Conservation (phyloP, 2,888 invertebrate genomes). For the Syritta pipiens region DNA sequence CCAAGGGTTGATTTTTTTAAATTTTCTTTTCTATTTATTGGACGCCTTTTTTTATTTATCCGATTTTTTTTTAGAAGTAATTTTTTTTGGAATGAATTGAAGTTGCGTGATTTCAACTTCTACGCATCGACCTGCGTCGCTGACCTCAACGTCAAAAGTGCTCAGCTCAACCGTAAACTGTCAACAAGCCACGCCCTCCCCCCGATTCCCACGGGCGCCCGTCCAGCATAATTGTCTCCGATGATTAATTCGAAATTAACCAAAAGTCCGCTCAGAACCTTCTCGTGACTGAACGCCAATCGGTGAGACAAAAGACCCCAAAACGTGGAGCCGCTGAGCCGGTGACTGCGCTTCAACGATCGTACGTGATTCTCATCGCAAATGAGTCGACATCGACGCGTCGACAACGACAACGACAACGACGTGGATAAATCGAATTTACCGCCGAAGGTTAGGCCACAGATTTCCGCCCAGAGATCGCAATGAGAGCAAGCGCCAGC, state of each 20-base stretch:
- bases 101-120: no score
- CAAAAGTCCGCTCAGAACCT: slow-evolving; percentile 33
- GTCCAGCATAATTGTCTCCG: slow-evolving; percentile 39
- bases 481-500: slow-evolving; percentile 32
- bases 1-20: no score
- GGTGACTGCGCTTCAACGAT: no score
- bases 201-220: neutral
- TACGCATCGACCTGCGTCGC: neutral
- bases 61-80: no score
- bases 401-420: slow-evolving; percentile 19
- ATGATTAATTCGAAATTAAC: slow-evolving; percentile 56
- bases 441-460: slow-evolving; percentile 60
- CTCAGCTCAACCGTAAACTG: neutral
- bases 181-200: neutral
- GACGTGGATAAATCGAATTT: slow-evolving; percentile 59
- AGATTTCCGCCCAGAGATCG: slow-evolving; percentile 67
- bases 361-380: slow-evolving; percentile 58
- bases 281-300: slow-evolving; percentile 52
- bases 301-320: neutral
- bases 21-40: no score
- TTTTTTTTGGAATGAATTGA: no score
- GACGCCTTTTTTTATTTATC: no score
- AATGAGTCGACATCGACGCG: slow-evolving; percentile 32
- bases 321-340: no score
- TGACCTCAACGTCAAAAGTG: neutral